Evolutionary conservation across 2,888 invertebrate genomes (phyloP).

Genomic region (Balanococcus diminutus): DNA sequence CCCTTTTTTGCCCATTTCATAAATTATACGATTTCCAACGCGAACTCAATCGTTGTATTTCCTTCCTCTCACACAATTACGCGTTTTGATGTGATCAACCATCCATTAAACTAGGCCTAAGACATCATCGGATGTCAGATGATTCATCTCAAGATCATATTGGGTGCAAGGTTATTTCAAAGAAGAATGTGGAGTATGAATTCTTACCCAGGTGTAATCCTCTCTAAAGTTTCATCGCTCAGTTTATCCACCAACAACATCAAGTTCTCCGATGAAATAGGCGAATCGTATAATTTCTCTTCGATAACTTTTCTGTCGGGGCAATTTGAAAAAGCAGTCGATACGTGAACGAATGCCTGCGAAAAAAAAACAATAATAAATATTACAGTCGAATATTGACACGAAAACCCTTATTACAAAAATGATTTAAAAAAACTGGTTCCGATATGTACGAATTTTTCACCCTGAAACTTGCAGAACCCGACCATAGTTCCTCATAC

Average conservation of each 20-base stretch:
- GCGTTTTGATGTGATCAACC: too few relatives aligned
- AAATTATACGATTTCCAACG: too few relatives aligned
- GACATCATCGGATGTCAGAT: not conserved
- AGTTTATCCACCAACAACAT: conserved; percentile 57
- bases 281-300: conserved; percentile 58
- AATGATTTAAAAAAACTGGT: not conserved
- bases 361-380: not conserved
- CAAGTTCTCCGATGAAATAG: conserved; percentile 56
- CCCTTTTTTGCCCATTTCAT: too few relatives aligned
- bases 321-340: conserved; percentile 58
- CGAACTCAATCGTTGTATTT: too few relatives aligned
- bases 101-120: too few relatives aligned
- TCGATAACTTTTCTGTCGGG: conserved; percentile 54
- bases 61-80: too few relatives aligned
- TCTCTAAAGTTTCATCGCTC: conserved; percentile 56
- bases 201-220: conserved; percentile 62
- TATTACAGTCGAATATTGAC: not conserved
- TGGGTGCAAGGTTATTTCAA: not conserved
- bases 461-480: not conserved
- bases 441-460: not conserved
- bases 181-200: not conserved
- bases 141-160: not conserved
- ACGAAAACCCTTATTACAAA: not conserved
- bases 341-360: conserved; percentile 58
- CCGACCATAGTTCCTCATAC: not conserved